Evolutionary conservation across 2,888 invertebrate species (phyloP).

Genomic region (Polymixis lichenea): DNA sequence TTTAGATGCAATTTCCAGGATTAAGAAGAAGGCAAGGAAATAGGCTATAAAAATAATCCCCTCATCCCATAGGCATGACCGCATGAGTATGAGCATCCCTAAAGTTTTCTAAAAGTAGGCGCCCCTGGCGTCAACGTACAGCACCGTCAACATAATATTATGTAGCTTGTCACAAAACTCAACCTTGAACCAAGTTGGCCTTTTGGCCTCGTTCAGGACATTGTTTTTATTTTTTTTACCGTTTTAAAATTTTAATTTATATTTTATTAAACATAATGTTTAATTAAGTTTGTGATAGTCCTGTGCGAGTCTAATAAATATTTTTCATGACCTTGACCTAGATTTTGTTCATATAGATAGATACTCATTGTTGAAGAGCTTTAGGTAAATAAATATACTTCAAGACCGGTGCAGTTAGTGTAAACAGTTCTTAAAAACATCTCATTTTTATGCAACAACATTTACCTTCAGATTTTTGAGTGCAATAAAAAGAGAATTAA

Average conservation of each 20-base stretch:
- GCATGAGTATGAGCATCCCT: background rate
- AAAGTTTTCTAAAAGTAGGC: too few relatives aligned
- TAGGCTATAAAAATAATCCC: background rate
- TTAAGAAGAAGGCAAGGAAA: background rate
- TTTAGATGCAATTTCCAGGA: too few relatives aligned
- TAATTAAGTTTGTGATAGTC: too few relatives aligned
- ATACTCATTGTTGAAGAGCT: too few relatives aligned
- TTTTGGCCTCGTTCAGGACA: too few relatives aligned
- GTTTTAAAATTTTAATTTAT: too few relatives aligned
- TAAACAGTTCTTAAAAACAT: background rate
- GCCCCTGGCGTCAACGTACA: too few relatives aligned
- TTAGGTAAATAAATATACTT: too few relatives aligned
- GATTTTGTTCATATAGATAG: background rate
- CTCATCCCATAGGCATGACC: background rate
- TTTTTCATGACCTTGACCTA: background rate
- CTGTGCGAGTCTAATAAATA: too few relatives aligned
- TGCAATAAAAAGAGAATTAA: background rate
- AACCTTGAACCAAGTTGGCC: background rate
- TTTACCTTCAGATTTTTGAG: constrained; percentile 1
- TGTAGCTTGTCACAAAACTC: background rate
- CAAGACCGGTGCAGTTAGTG: too few relatives aligned
- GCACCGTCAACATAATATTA: background rate
- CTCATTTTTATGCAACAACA: background rate
- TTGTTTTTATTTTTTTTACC: too few relatives aligned
- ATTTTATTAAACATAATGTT: too few relatives aligned